Evolutionary conservation across 2,888 invertebrate species (phyloP).

Genomic region (Dasypogon diadema): DNA sequence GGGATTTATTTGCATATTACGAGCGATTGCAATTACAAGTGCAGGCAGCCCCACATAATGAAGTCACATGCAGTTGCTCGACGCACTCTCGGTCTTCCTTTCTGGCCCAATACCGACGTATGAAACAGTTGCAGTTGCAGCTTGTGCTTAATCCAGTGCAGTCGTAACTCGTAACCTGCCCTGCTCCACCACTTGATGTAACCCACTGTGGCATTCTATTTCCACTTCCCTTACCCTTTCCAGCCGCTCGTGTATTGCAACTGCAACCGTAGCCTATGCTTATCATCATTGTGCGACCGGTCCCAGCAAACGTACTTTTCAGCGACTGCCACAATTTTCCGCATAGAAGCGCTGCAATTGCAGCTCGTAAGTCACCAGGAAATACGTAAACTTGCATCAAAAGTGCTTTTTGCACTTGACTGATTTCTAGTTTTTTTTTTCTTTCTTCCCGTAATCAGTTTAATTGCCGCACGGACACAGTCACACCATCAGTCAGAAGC

Average conservation of each 20-base stretch:
- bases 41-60: slow-evolving; percentile 13
- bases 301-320: too few species aligned
- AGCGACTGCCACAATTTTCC: not conserved
- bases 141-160: not conserved
- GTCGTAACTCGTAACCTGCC: not conserved
- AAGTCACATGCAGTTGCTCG: not conserved
- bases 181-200: slow-evolving; percentile 21
- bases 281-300: too few species aligned
- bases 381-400: slow-evolving; percentile 42
- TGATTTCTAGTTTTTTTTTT: not conserved
- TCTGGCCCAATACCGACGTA: not conserved
- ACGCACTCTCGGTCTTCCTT: not conserved
- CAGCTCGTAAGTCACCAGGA: slow-evolving; percentile 29
- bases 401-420: slow-evolving; percentile 45
- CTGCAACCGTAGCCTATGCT: too few species aligned
- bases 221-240: slow-evolving; percentile 33
- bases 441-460: not conserved
- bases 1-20: slow-evolving; percentile 49
- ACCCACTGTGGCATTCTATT: not conserved
- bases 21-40: slow-evolving; percentile 45
- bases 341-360: slow-evolving; percentile 1
- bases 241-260: too few species aligned
- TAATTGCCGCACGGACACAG: slow-evolving; percentile 17
- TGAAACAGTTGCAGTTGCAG: not conserved
- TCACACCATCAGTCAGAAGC: not conserved